Evolutionary conservation across 2,888 invertebrate genomes (phyloP), one percentile per base, ranked within the genome.

Genomic region (Mystacides longicornis): DNA sequence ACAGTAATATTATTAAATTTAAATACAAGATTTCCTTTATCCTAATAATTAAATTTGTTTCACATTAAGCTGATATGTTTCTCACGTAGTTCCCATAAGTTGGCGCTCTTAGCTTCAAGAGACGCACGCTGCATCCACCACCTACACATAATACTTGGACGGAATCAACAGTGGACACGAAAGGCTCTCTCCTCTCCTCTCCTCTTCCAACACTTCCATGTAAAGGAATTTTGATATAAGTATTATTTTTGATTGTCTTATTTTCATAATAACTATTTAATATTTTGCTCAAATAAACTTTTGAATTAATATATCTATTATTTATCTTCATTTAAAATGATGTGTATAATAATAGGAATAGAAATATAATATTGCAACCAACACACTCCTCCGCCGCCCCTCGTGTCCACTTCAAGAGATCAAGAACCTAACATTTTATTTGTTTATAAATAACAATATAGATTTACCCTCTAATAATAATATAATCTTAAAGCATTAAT

Each of bases 31-130:
- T 75, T 74, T 76, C 71, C 74, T 68, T 37, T 75, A 54, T 67
- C 67, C 56, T 50, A 67, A 65, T 70, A 68, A 69, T 69, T 62
- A 62, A n/a, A 57, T 61, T 63, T 68, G 69, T 70, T 69, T 79
- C 81, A 75, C 76, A 79, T 81, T 81, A 82, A 81, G 81, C 80
- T 83, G 83, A 83, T 83, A 82, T 82, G 82, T 82, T 81, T 71
- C n/a, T 79, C 79, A 77, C 81, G 81, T 82, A 82, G 82, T 82
- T 81, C 81, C 74, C 82, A 78, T 80, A 69, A 68, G 69, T 67
- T 66, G 58, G 62, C 57, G 69, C 70, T 67, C 66, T 70, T 72
- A 74, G 71, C 75, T 74, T 74, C 73, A 74, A 77, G 60, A 64
- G 72, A 76, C 75, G 75, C 74, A 74, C 75, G 71, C 73, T 75